Evolutionary conservation across 2,888 invertebrate species (phyloP), one percentile per base, ranked within the genome.

Genomic region (Ennomos erosarius): DNA sequence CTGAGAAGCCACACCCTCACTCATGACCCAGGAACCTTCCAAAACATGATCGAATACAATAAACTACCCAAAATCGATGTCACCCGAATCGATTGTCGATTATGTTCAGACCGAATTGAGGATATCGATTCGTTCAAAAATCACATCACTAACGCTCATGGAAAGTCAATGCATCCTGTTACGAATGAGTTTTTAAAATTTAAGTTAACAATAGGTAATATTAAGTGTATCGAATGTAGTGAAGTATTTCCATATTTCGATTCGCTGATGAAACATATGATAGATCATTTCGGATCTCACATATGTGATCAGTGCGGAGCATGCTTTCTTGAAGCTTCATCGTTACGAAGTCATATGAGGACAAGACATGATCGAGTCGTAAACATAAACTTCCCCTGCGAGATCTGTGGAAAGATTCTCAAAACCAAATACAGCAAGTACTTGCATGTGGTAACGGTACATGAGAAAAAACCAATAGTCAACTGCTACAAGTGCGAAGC

Each of bases 381-480:
- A 0, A 93, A 92, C 2, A 90, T 91, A 11, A 89, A 73, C 0
- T 87, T 85, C 68, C 84, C 87, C 0, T 94, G 94, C 62, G 85
- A 88, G 1, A 84, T 90, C 0, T 93, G 93, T 48, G 91, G 88
- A 0, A 92, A 92, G 58, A 76, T 69, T 1, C 87, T 93, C 38
- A 88, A 88, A 61, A 88, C 87, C 0, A 90, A 89, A 61, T 87
- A 89, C 44, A 87, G 85, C 9, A 71, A 85, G 9, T 78, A 85
- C n/a, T 68, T 89, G 1, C 91, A 91, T 11, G 81, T 85, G 3
- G 80, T 87, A 0, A 78, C 81, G 1, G 75, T 81, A 0, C 91
- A 91, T 48, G 85, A 84, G 48, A 88, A 88, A 36, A 85, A 88
- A n/a, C 84, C 91, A 0, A 85, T 85, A 0, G 87, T 85, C n/a